Evolutionary conservation across 2,888 invertebrate genomes (phyloP), one percentile per base, ranked within the genome.

Genomic region (Drosophila demipolita): DNA sequence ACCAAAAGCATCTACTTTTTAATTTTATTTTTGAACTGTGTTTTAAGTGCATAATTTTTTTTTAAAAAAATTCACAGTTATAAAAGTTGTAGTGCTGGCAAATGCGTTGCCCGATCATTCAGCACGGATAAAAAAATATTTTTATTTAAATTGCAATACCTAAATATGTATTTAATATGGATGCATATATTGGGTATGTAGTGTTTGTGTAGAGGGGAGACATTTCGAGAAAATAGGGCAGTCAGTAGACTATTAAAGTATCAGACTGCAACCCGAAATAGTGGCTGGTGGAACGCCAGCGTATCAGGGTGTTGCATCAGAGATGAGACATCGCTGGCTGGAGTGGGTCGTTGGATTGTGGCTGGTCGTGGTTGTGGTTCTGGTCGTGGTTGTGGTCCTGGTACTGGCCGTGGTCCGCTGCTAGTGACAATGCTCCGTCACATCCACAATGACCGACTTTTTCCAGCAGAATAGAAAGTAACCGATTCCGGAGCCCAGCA

Each of bases 391-490:
- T 26, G 66, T 62, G 49, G 32, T 68, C 29, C 57, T 63, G 32
- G 64, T 75, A 65, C 23, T 23, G 23, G 9, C 6, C 45, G 12
- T 53, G 20, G 20, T 33, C 17, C 85, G 83, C 81, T 89, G 92
- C 95, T 95, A 98, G 94, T 98, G 98, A 94, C 98, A 98, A 93
- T 98, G 98, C 95, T 98, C 98, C 65, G 98, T 98, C 70, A 98
- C 97, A 93, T 98, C 98, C 3, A 98, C 97, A 60, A 97, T 96
- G 17, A 98, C 96, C 0, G 98, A 97, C 93, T 98, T 98, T 91
- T 97, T 97, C 98, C 98, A 98, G 65, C 98, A 98, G 91, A 99
- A 99, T 49, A 98, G 94, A 93, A 99, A 99, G 94, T 98, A 99
- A 29, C 99, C 99, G 15, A 96, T 94, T 1, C 97, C 98, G 2